phyloP scores from a whole-genome alignment of 2,797 vertebrate genomes.

The Enteromius treurensis region DNA sequence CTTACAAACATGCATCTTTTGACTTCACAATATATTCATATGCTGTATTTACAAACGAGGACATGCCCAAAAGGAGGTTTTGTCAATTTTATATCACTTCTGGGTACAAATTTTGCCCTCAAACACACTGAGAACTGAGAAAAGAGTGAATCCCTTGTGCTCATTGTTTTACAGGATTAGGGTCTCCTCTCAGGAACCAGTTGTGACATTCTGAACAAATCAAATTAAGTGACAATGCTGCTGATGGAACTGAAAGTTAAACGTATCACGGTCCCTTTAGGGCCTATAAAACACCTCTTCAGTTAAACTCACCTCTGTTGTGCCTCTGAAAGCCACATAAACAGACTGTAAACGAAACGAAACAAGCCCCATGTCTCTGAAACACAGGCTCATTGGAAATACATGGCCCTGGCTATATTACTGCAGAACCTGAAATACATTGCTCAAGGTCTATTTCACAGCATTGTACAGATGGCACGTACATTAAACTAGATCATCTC shows the following conservation, averaged over 20 bases:
- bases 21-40: not conserved
- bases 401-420: not conserved
- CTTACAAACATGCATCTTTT: too few relatives aligned
- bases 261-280: slow-evolving; percentile 43
- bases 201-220: slow-evolving; percentile 52
- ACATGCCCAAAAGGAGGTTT: not conserved
- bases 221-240: slow-evolving; percentile 47
- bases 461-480: not conserved
- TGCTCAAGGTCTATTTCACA: not conserved
- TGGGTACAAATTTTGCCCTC: not conserved
- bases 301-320: not conserved
- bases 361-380: not conserved
- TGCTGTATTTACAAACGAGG: not conserved
- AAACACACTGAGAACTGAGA: not conserved
- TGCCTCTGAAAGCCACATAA: not conserved
- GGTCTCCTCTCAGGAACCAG: slow-evolving; percentile 34
- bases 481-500: too few relatives aligned
- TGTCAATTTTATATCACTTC: not conserved
- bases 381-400: not conserved
- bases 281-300: slow-evolving; percentile 40
- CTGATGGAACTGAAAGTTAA: slow-evolving; percentile 58
- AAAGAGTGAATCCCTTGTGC: slow-evolving; percentile 18
- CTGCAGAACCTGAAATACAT: not conserved
- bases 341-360: not conserved
- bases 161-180: slow-evolving; percentile 55